Base-by-base conservation (phyloP, 2,113 vertebrate genomes). In the Eurystomus gularis region DNA sequence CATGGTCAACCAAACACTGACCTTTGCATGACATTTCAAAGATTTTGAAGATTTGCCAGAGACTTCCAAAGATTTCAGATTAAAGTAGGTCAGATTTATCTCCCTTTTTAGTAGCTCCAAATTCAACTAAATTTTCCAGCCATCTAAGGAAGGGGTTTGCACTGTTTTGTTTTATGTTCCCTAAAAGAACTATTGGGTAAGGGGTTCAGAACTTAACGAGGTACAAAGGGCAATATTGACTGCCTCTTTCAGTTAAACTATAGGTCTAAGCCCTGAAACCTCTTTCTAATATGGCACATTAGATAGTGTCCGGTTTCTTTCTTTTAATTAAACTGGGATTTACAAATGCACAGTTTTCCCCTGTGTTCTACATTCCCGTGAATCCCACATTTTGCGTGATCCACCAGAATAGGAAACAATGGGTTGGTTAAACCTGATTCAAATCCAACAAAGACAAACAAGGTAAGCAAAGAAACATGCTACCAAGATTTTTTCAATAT, bases 181-280 rank as follows among this genome's bases (percentile, higher is more conserved):
- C 3, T n/a, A 40, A 19, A 66, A 62, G 23, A 82, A 57, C 5
- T 31, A 2, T 51, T 20, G 58, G 21, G 10, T 8, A 44, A 77
- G 18, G 13, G 13, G 5, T 28, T 70, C 9, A 35, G n/a, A 65
- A 58, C 69, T 72, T 33, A 85, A 23, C 13, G 15, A 31, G 46
- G 24, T 17, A 25, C 20, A 52, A 90, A 70, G 54, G 35, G 26
- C 23, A 72, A 3, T 25, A 40, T 17, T 35, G 11, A 4, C 33
- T 81, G 3, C 16, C 5, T 87, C 68, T 83, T 62, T 15, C 20
- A 31, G 8, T 10, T 60, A 42, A 94, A 46, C 6, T 60, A 7
- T 17, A 11, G 0, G 0, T 62, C 39, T 51, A 61, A 94, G 31
- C 11, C 55, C 17, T 68, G 3, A n/a, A 70, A 54, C 1, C 0